phyloP scores from a whole-genome alignment of 2,797 vertebrate genomes.

The Chlorospingus flavigularis region DNA sequence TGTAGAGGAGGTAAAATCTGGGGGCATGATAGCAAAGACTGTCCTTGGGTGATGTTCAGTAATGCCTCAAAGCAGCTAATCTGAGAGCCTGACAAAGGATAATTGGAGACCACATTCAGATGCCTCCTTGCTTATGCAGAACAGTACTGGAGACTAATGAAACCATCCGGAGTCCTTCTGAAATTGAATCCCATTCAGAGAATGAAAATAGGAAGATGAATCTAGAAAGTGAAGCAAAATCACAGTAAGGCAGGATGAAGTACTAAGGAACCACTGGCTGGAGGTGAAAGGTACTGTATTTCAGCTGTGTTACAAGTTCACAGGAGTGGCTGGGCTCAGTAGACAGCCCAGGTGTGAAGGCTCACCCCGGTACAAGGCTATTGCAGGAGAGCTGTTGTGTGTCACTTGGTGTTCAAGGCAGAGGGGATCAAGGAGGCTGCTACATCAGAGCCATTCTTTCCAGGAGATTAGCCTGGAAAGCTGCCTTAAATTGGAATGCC shows the following conservation, averaged over 20 bases:
- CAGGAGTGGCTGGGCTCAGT: neutral
- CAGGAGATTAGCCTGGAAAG: slow-evolving; percentile 2
- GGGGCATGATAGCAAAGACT: neutral
- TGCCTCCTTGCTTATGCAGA: neutral
- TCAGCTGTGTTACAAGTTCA: neutral
- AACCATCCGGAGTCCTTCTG: neutral
- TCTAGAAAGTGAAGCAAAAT: neutral
- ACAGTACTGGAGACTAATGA: neutral
- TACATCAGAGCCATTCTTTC: neutral
- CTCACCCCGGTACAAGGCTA: neutral
- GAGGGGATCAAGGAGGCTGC: neutral
- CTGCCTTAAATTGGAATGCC: slow-evolving; percentile 39
- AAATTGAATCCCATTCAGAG: neutral
- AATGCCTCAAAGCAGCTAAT: neutral
- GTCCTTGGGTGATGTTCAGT: neutral
- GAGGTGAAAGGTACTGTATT: neutral
- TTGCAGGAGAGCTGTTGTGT: neutral
- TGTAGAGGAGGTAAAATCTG: neutral
- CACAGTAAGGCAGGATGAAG: neutral
- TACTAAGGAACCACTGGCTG: neutral
- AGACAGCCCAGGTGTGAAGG: neutral
- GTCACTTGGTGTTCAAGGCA: neutral
- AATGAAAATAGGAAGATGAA: neutral
- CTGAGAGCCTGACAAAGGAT: neutral
- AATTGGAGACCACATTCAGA: neutral